Evolutionary conservation across 1,140 invertebrate genomes (phyloP).

Genomic region (Drosophila baimaii): DNA sequence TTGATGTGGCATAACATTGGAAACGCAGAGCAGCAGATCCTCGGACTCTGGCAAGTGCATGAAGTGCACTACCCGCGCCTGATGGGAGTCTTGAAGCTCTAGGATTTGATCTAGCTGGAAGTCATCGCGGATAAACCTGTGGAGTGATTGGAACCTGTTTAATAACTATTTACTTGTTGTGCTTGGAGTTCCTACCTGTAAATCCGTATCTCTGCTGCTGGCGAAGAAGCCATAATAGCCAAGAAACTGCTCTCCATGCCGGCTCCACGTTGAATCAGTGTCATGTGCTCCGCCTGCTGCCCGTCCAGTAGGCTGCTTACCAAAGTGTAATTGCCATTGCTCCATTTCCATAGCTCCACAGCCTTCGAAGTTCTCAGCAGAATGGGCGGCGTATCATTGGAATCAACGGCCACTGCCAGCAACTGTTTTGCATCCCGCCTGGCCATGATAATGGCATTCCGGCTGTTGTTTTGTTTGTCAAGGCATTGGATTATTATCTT

Average conservation of each 20-base stretch:
- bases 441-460: slow-evolving; percentile 1
- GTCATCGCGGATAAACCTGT: slow-evolving; percentile 16
- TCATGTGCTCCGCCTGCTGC: slow-evolving; percentile 41
- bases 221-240: slow-evolving; percentile 38
- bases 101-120: slow-evolving; percentile 43
- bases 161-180: neutral
- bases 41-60: slow-evolving; percentile 42
- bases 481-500: slow-evolving; percentile 45
- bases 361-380: slow-evolving; percentile 22
- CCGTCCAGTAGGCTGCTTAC: slow-evolving; percentile 18
- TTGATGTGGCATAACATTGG: slow-evolving; percentile 38
- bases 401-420: slow-evolving; percentile 2
- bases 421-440: slow-evolving; percentile 59
- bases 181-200: slow-evolving; percentile 43
- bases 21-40: slow-evolving; percentile 64
- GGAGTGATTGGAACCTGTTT: neutral
- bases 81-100: slow-evolving; percentile 20
- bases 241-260: slow-evolving; percentile 32
- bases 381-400: slow-evolving; percentile 23
- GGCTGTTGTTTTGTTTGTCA: slow-evolving; percentile 4
- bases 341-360: slow-evolving; percentile 59
- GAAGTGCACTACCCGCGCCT: slow-evolving; percentile 33
- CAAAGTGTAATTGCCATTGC: slow-evolving; percentile 5
- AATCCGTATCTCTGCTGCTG: slow-evolving; percentile 45
- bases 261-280: slow-evolving; percentile 1